Evolutionary conservation across 2,797 vertebrate species (phyloP).

Genomic region (Poeciliopsis infans): DNA sequence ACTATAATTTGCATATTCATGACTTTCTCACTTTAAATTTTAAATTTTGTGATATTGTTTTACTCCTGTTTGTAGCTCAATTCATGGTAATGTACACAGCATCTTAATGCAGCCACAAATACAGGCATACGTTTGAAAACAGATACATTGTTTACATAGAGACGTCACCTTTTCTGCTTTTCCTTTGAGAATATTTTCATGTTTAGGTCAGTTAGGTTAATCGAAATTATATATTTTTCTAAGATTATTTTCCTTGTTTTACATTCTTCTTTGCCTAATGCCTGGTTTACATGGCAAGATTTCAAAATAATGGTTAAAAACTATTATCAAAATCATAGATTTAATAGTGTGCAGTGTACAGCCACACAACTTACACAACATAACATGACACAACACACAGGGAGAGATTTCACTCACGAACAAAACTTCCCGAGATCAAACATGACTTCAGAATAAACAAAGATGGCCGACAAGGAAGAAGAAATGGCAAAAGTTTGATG

Average conservation of each 20-base stretch:
- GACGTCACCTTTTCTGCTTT: background rate
- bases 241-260: background rate
- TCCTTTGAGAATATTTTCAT: background rate
- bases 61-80: background rate
- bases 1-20: background rate
- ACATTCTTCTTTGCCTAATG: background rate
- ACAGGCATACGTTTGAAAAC: background rate
- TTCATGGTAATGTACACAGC: background rate
- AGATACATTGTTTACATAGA: background rate
- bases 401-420: too few species aligned
- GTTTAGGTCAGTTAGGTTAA: background rate
- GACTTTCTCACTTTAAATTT: background rate
- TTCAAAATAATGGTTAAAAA: too few species aligned
- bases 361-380: too few species aligned
- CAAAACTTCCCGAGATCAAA: too few species aligned
- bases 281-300: background rate
- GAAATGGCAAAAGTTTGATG: too few species aligned
- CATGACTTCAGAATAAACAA: too few species aligned
- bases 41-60: background rate
- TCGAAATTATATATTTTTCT: background rate
- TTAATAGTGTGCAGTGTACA: too few species aligned
- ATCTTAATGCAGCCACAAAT: background rate
- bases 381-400: too few species aligned
- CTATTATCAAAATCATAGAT: too few species aligned
- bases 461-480: too few species aligned